These are phyloP conservation scores for Brachionus angularis DNA, from an alignment of 1,140 invertebrate species.

Conservation along the genomic window DNA sequence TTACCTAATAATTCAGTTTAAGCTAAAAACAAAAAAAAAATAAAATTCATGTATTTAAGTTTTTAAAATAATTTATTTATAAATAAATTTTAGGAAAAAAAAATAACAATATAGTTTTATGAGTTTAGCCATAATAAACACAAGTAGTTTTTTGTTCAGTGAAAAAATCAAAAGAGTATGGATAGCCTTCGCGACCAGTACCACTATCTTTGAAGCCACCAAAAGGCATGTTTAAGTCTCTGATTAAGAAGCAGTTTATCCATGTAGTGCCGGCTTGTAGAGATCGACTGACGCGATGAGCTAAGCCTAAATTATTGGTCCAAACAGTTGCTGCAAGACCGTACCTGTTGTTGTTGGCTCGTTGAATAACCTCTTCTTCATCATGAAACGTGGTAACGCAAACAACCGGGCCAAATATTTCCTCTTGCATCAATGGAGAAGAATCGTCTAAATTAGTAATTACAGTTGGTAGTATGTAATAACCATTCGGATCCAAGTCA, in stretches of 20 bases:
- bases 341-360: constrained; percentile 61
- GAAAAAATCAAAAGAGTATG: constrained; percentile 63
- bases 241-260: constrained; percentile 64
- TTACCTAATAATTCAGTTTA: no score
- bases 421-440: constrained; percentile 62
- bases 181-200: constrained; percentile 61
- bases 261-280: constrained; percentile 64
- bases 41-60: no score
- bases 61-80: no score
- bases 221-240: constrained; percentile 64
- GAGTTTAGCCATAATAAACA: constrained; percentile 52
- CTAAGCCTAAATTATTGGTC: constrained; percentile 56
- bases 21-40: no score
- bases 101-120: no score
- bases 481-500: constrained; percentile 56
- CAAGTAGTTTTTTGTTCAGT: constrained; percentile 64
- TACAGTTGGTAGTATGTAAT: constrained; percentile 62
- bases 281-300: constrained; percentile 59
- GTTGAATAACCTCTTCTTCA: constrained; percentile 59
- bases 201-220: constrained; percentile 64
- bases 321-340: constrained; percentile 63
- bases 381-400: constrained; percentile 61
- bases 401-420: constrained; percentile 65
- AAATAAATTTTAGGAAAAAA: no score
- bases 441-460: constrained; percentile 59